A percentile compares a stretch with the other conserved stretches of the same genome.
Conservation (phyloP, 2,113 vertebrate genomes). For the Castor canadensis region DNA sequence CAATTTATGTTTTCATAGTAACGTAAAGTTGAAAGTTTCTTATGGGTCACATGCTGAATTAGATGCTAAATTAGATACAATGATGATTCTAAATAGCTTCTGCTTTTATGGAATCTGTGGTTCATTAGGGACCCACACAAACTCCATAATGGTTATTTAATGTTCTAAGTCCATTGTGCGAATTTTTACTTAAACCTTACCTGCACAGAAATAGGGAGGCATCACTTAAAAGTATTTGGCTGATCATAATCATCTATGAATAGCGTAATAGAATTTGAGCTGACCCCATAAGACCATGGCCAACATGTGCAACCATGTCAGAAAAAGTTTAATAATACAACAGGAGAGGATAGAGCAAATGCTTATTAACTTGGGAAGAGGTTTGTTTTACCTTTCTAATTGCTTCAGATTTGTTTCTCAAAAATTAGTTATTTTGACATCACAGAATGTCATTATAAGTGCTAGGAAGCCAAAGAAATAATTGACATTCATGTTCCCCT, state of each 20-base stretch:
- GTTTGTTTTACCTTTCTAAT: not conserved
- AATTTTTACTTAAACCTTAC: not conserved
- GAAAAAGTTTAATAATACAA: not conserved
- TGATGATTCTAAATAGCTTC: not conserved
- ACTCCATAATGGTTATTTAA: not conserved
- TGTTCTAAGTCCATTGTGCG: not conserved
- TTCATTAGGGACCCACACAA: not conserved
- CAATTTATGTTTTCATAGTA: not conserved
- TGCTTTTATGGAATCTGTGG: not conserved
- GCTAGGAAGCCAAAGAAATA: not conserved
- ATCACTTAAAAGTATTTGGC: not conserved
- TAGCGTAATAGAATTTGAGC: not conserved
- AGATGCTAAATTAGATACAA: not conserved
- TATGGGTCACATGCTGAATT: not conserved
- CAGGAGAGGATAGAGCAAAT: not conserved
- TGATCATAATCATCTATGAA: not conserved
- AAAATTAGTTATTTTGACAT: not conserved
- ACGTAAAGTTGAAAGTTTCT: not conserved
- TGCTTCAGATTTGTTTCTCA: not conserved
- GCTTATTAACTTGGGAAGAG: not conserved
- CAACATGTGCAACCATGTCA: not conserved
- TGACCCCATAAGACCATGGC: not conserved
- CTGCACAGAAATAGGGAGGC: not conserved
- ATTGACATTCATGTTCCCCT: not conserved
- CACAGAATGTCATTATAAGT: not conserved